Evolutionary conservation across 2,797 vertebrate species (phyloP).

Genomic region (Sarcoramphus papa): DNA sequence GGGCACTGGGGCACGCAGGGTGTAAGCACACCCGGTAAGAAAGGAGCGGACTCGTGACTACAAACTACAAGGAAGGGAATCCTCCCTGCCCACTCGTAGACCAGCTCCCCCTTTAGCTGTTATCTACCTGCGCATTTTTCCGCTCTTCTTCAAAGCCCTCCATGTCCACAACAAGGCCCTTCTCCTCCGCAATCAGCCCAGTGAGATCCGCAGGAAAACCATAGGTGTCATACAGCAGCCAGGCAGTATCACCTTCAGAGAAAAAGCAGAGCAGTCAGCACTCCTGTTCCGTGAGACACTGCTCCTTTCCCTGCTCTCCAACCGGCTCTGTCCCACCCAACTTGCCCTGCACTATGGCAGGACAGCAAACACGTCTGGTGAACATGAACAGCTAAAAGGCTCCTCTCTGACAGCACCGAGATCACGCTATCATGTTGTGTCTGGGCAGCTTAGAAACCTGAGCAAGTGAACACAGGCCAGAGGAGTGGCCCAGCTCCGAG

Average conservation of each 20-base stretch:
- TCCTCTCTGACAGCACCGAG: neutral
- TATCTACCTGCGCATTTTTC: conserved; percentile 88
- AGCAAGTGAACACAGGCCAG: neutral
- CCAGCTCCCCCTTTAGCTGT: neutral
- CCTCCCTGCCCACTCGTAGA: neutral
- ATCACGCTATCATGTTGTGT: neutral
- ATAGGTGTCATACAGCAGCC: conserved; percentile 95
- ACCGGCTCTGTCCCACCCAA: neutral
- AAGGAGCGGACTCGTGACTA: neutral
- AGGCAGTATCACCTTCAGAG: conserved; percentile 90
- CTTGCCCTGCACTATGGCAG: neutral
- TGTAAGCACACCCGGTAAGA: neutral
- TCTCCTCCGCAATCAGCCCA: conserved; percentile 94
- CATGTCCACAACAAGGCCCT: conserved; percentile 88
- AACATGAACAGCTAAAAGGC: neutral
- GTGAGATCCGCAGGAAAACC: conserved; percentile 97
- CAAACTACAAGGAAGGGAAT: neutral
- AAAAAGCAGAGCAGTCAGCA: neutral
- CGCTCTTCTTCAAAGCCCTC: conserved; percentile 93
- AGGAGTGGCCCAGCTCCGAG: neutral
- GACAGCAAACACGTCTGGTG: neutral
- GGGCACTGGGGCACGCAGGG: fast-evolving
- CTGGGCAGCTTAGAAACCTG: neutral
- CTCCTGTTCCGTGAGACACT: neutral
- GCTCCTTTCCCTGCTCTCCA: neutral